Base-by-base conservation (phyloP, 2,888 invertebrate genomes). In the Halocaridina rubra region DNA sequence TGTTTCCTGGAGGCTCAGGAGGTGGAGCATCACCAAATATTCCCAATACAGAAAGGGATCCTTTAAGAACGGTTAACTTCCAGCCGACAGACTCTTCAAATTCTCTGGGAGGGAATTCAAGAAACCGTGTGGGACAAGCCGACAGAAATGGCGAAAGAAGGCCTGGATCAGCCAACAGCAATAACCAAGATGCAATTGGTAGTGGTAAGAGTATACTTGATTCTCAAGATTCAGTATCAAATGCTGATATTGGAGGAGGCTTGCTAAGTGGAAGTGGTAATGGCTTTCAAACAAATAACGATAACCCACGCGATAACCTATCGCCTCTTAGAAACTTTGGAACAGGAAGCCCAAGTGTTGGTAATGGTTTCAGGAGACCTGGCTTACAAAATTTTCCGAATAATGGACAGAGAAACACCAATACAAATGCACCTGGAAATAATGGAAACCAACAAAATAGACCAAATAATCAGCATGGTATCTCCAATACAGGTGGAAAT, bases 51-150 rank as follows among this genome's bases (percentile, higher is more conserved):
- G 29, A 30, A 19, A 13, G 19, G 16, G 82, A 82, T 24, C 82
- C 82, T 19, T 77, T 82, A 3, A 67, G 82, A 24, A 77, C 77
- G 1, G 57, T 82, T 24, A 82, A 82, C 39, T 82, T 82, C 29
- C 16, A 53, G 19, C 59, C 72, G 7, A n/a, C 67, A 24, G 80
- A 59, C 24, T 32, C 61, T n/a, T 30, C 19, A 19, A 13, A 30
- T 59, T 19, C 33, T 32, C 0, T 5, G 4, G 30, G 7, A 30
- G 53, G 59, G 57, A 29, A 29, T 33, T 30, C 69, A 24, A 64
- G 69, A 79, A 39, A 69, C 33, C 33, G 0, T 5, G 4, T 30
- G 7, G 29, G 53, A 32, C 75, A 29, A 29, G 39, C 53, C 69
- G 24, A 64, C 53, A 79, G 39, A 69, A 13, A 39, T 39, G 8